Conservation (phyloP, 1,140 invertebrate species). For the Leptinotarsa texana region DNA sequence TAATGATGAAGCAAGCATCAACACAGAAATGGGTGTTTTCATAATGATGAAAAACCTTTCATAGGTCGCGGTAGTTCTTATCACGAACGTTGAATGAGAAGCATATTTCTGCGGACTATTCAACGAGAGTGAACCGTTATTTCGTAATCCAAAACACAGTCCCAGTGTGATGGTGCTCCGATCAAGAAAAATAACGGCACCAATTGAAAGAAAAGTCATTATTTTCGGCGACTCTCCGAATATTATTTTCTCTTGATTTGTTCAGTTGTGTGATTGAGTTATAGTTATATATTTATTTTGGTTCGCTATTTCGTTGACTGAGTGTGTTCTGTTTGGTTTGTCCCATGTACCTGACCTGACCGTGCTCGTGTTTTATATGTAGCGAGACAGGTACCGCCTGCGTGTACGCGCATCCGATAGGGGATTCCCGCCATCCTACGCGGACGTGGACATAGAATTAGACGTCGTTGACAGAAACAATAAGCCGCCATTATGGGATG, state of each 20-base stretch:
- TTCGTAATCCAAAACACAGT: slow-evolving; percentile 14
- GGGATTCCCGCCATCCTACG: slow-evolving; percentile 83
- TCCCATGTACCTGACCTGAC: slow-evolving; percentile 53
- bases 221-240: slow-evolving; percentile 1
- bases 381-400: slow-evolving; percentile 93
- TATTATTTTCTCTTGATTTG: slow-evolving; percentile 37
- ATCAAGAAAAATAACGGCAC: background rate
- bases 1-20: too few relatives aligned
- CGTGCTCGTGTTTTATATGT: slow-evolving; percentile 51
- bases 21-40: too few relatives aligned
- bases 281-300: slow-evolving; percentile 42
- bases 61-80: too few relatives aligned
- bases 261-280: slow-evolving; percentile 53
- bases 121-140: too few relatives aligned
- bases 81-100: too few relatives aligned
- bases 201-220: background rate
- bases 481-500: slow-evolving; percentile 95
- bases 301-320: slow-evolving; percentile 36
- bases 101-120: too few relatives aligned
- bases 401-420: slow-evolving; percentile 91
- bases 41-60: too few relatives aligned
- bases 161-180: background rate
- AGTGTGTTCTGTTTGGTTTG: slow-evolving; percentile 52
- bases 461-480: slow-evolving; percentile 97
- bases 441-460: slow-evolving; percentile 94